Evolutionary conservation across 2,888 invertebrate species (phyloP).

Genomic region (Erpobdella octoculata): DNA sequence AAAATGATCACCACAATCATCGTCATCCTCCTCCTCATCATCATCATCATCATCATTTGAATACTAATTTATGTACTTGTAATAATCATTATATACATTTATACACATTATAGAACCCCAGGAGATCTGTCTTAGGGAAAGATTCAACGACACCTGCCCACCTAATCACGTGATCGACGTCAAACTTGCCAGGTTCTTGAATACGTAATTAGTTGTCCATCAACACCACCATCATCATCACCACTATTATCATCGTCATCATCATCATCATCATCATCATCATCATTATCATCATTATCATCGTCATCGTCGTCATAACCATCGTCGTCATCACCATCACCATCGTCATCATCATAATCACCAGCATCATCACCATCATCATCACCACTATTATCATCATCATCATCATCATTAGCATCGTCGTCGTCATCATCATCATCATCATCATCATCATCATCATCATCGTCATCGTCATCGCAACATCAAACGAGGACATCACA

Average conservation of each 20-base stretch:
- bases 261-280: neutral
- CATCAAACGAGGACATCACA: no score
- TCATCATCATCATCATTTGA: no score
- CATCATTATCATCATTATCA: neutral
- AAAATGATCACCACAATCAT: no score
- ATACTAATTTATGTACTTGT: no score
- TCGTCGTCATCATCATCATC: neutral
- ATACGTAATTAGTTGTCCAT: neutral
- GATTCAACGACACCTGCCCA: constrained; percentile 11
- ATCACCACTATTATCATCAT: neutral
- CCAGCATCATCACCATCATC: neutral
- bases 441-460: neutral
- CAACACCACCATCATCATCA: neutral
- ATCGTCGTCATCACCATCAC: neutral
- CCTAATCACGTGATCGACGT: constrained; percentile 12
- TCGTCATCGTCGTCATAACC: neutral
- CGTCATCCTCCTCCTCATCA: no score
- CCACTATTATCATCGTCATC: neutral
- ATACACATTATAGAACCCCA: neutral
- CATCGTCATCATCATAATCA: constrained; percentile 5
- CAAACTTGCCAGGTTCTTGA: constrained; percentile 7
- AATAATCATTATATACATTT: no score
- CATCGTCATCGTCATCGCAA: no score
- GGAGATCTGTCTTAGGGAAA: constrained; percentile 6
- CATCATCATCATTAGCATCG: neutral